Conservation (phyloP, 2,797 vertebrate species). For the Acrocephalus scirpaceus region DNA sequence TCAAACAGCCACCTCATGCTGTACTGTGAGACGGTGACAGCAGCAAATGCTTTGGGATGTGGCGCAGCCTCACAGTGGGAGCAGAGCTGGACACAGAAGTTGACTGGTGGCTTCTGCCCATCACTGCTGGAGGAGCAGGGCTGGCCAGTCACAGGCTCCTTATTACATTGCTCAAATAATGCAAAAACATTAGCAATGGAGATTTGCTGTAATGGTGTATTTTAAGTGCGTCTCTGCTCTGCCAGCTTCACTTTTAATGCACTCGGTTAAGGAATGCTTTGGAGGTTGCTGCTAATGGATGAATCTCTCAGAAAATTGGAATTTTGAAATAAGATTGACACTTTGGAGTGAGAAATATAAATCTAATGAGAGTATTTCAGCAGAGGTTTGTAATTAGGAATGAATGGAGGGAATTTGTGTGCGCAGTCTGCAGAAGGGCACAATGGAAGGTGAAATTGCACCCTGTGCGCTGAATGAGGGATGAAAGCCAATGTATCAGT, state of each 20-base stretch:
- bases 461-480: conserved; percentile 66
- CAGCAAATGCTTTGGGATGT: not conserved
- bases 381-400: conserved; percentile 78
- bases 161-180: conserved; percentile 56
- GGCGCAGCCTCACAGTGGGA: not conserved
- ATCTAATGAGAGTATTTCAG: conserved; percentile 76
- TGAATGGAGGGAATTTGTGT: conserved; percentile 76
- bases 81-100: not conserved
- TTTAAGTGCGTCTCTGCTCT: conserved; percentile 67
- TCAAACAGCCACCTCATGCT: not conserved
- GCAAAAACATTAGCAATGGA: conserved; percentile 72
- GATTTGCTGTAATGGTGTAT: conserved; percentile 71
- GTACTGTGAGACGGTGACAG: not conserved
- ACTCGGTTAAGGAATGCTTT: conserved; percentile 72
- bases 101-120: not conserved
- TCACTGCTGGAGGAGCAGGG: not conserved
- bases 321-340: conserved; percentile 78
- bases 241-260: conserved; percentile 61
- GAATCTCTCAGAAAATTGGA: conserved; percentile 69
- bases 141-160: not conserved
- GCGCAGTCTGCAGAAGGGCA: conserved; percentile 67
- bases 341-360: conserved; percentile 72
- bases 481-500: conserved; percentile 79
- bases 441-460: conserved; percentile 78
- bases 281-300: conserved; percentile 77